Evolutionary conservation across 2,888 invertebrate species (phyloP).

Genomic region (Drosophila austrosaltans): DNA sequence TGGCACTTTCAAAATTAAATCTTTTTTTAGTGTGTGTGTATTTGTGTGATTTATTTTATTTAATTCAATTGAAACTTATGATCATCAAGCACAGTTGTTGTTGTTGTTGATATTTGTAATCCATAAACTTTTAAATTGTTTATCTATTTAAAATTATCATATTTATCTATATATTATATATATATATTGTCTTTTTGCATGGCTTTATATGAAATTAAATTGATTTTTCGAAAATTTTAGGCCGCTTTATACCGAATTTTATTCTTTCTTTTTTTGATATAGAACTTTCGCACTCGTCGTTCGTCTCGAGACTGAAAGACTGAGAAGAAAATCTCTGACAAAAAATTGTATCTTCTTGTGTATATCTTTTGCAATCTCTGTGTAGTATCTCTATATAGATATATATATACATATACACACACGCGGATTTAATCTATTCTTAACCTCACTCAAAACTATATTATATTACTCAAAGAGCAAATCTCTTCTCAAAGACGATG

Average conservation of each 20-base stretch:
- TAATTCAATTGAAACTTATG: conserved; percentile 83
- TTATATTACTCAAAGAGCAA: conserved; percentile 27
- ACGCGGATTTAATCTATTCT: conserved; percentile 43
- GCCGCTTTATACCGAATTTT: conserved; percentile 34
- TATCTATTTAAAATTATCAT: conserved; percentile 50
- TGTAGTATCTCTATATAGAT: conserved; percentile 49
- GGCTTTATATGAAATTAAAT: conserved; percentile 24
- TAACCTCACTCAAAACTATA: conserved; percentile 26
- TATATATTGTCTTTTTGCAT: neutral
- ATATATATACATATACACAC: no score
- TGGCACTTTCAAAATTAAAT: conserved; percentile 80
- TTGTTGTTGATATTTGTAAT: conserved; percentile 30
- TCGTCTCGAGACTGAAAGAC: conserved; percentile 81
- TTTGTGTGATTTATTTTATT: conserved; percentile 81
- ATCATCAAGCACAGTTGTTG: conserved; percentile 54
- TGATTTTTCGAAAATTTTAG: conserved; percentile 26
- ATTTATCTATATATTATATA: conserved; percentile 12
- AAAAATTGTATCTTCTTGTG: conserved; percentile 47
- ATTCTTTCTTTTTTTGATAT: conserved; percentile 23
- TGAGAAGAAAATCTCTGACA: conserved; percentile 48
- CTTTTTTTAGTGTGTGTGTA: conserved; percentile 44
- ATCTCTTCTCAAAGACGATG: conserved; percentile 36
- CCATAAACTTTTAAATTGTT: conserved; percentile 11
- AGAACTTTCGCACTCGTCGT: conserved; percentile 74
- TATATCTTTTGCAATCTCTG: conserved; percentile 74